Evolutionary conservation across 2,113 vertebrate genomes (phyloP), one percentile per base, ranked within the genome.

Genomic region (Apteryx mantelli): DNA sequence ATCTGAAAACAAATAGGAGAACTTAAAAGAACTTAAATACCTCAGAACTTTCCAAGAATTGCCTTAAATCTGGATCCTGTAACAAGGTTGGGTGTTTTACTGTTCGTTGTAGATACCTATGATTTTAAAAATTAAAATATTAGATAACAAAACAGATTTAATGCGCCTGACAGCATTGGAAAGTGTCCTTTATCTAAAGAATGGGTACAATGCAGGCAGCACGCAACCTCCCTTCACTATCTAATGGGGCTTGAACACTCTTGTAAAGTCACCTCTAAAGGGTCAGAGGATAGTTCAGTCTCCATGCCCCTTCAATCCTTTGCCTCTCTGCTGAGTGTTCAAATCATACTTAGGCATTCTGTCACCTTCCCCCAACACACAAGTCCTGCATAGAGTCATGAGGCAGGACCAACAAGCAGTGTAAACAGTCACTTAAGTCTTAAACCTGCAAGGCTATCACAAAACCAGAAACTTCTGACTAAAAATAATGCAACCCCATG

Each of bases 21-120:
- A 92, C 52, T 82, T 79, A 56, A 53, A 96, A 83, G 68, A 96
- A 85, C 34, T 76, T 83, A 89, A 70, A 85, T 98, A 99, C 99
- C 99, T 99, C 99, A 3, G 99, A 99, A 94, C 98, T 99, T 98
- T 99, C 99, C 97, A 99, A 98, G 79, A 99, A 99, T 94, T 99
- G 99, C 92, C 99, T 98, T 84, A 99, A 98, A 88, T 99, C 99
- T 30, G 99, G 98, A 97, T 99, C 99, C 89, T 99, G 99, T 89
- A 99, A 98, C 92, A 99, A 98, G 89, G 99, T 98, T 46, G 99
- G 99, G 94, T 99, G 99, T 75, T 99, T 99, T 76, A 99, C 99
- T 36, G 99, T 99, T 96, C 99, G 98, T 89, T 99, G 99, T 96
- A 99, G 98, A 96, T 99, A 99, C 95, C 99, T 99, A 97, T 8